These are phyloP conservation scores for Axis porcinus DNA, from an alignment of 2,113 vertebrate genomes.

Conservation along the genomic window DNA sequence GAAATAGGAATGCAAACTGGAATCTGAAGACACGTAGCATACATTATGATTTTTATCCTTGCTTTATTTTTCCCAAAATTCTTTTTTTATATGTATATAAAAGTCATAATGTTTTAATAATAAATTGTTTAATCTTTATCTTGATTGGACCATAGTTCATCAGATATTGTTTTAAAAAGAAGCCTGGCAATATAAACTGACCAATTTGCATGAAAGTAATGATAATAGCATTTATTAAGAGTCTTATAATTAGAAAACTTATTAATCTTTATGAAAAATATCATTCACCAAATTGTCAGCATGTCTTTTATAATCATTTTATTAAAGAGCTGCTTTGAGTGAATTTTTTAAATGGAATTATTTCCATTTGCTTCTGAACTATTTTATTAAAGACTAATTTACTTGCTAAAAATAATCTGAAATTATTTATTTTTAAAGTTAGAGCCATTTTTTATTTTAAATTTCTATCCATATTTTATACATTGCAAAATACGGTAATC, in stretches of 20 bases:
- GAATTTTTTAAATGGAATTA: constrained; percentile 49
- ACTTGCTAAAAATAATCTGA: constrained; percentile 41
- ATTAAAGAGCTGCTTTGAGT: constrained; percentile 55
- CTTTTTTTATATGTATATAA: constrained; percentile 59
- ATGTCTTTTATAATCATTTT: constrained; percentile 48
- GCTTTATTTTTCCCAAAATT: constrained; percentile 61
- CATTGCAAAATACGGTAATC: neutral
- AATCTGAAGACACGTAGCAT: constrained; percentile 26
- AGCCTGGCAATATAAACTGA: constrained; percentile 69
- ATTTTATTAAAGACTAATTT: constrained; percentile 18
- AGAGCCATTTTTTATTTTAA: constrained; percentile 12
- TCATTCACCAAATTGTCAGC: constrained; percentile 53
- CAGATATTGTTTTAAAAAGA: constrained; percentile 71
- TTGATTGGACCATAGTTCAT: constrained; percentile 73
- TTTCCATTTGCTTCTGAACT: constrained; percentile 40
- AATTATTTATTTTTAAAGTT: constrained; percentile 43
- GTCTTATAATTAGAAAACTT: constrained; percentile 71
- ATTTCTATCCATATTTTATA: constrained; percentile 17
- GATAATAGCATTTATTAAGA: constrained; percentile 71
- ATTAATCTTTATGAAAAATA: constrained; percentile 70
- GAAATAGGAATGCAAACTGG: constrained; percentile 23
- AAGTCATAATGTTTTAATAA: constrained; percentile 74
- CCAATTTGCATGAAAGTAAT: constrained; percentile 70
- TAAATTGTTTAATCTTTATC: constrained; percentile 71
- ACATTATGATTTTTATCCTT: constrained; percentile 57